A percentile compares a stretch with the other conserved stretches of the same genome.
Conservation (phyloP, 2,113 vertebrate species). For the Solenodon paradoxus region DNA sequence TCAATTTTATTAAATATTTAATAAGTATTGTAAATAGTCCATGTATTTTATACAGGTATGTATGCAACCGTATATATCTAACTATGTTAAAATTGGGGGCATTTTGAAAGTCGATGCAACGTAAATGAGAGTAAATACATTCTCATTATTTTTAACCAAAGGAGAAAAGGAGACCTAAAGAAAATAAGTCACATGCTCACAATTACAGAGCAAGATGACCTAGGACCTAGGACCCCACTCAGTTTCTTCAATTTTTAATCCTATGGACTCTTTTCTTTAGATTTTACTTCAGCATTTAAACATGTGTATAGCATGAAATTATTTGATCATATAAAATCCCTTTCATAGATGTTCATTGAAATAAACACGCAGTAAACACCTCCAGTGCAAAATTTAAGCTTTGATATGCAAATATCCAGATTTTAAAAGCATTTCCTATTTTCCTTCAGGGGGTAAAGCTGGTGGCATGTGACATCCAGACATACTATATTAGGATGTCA, state of each 20-base stretch:
- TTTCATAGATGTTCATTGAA: background rate
- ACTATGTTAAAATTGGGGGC: background rate
- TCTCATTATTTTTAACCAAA: background rate
- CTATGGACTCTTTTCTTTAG: background rate
- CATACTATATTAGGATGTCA: background rate
- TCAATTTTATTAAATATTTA: background rate
- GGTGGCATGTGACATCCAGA: background rate
- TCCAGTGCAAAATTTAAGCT: background rate
- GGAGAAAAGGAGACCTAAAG: background rate
- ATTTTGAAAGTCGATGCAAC: background rate
- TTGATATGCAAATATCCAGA: background rate
- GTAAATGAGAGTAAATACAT: background rate
- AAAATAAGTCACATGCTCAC: background rate
- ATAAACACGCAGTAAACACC: background rate
- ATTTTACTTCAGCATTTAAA: background rate
- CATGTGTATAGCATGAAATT: background rate
- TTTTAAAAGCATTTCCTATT: background rate
- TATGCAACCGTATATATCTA: background rate
- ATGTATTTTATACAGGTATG: background rate
- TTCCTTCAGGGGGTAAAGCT: background rate
- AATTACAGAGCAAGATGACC: background rate
- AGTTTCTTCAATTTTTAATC: background rate
- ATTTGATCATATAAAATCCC: background rate
- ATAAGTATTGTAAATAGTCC: background rate
- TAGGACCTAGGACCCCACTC: background rate